Conservation (phyloP, 2,113 vertebrate species). For the Strix aluco region DNA sequence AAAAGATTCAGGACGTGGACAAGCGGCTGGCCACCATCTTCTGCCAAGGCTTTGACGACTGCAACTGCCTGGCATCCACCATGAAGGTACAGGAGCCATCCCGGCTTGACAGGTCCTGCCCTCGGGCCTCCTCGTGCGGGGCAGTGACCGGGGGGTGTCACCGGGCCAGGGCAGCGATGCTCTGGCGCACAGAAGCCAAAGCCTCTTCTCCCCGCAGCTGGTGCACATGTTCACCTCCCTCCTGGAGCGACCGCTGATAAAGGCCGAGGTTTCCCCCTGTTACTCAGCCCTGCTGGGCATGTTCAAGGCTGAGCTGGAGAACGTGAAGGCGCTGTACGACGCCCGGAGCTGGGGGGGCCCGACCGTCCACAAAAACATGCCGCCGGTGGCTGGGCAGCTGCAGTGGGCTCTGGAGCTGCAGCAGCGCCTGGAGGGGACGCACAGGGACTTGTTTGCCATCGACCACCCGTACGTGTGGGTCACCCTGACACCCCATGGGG, state of each 20-base stretch:
- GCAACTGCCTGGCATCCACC: conserved; percentile 51
- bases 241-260: conserved; percentile 75
- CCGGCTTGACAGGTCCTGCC: accelerated
- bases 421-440: conserved; percentile 68
- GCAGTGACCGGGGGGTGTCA: not conserved
- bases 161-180: accelerated
- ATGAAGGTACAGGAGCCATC: conserved; percentile 63
- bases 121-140: no score
- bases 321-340: conserved; percentile 67
- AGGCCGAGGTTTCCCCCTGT: conserved; percentile 53
- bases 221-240: conserved; percentile 77
- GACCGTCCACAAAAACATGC: conserved; percentile 73
- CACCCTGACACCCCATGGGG: not conserved
- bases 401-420: conserved; percentile 79
- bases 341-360: conserved; percentile 31
- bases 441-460: conserved; percentile 58
- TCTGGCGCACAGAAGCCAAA: accelerated
- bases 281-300: conserved; percentile 69
- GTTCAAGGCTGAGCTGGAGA: conserved; percentile 74
- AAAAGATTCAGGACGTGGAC: conserved; percentile 73
- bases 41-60: conserved; percentile 72
- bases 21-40: conserved; percentile 75
- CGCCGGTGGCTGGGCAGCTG: conserved; percentile 69
- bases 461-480: conserved; percentile 69
- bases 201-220: conserved; percentile 58